Percentiles rank a stretch among this genome's conserved stretches.
These are phyloP conservation scores for Drosophila rufa DNA, from an alignment of 1,140 invertebrate species.

Conservation along the genomic window DNA sequence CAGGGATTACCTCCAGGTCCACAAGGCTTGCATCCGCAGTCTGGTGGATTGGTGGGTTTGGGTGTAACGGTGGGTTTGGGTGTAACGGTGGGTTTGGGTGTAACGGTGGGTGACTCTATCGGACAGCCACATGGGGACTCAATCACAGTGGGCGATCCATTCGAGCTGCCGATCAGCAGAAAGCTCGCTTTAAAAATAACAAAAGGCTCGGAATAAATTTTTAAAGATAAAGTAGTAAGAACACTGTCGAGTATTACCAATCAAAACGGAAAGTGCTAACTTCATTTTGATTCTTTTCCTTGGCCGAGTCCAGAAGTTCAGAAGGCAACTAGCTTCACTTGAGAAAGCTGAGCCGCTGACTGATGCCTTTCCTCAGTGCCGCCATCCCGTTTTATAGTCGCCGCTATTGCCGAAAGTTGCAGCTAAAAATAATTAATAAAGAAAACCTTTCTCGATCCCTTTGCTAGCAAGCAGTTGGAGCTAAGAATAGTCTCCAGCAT, in stretches of 20 bases:
- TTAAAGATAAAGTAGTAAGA: not conserved
- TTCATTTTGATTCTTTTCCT: conserved; percentile 19
- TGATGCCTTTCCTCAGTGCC: conserved; percentile 20
- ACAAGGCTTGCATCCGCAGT: conserved; percentile 15
- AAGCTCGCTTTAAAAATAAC: not conserved
- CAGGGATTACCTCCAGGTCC: conserved; percentile 49
- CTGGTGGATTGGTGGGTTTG: not conserved
- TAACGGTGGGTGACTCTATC: not conserved
- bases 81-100: too few species aligned
- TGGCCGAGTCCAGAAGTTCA: not conserved
- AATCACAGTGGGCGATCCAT: not conserved
- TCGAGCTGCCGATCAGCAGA: conserved; percentile 14
- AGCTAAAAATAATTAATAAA: conserved; percentile 17
- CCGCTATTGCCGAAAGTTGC: not conserved
- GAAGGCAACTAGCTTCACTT: conserved; percentile 7
- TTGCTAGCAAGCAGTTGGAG: not conserved
- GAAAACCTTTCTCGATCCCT: not conserved
- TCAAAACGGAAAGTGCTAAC: conserved; percentile 7
- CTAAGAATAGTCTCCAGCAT: not conserved
- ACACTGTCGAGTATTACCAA: conserved; percentile 19
- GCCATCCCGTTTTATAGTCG: conserved; percentile 25
- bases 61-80: not conserved
- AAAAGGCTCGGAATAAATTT: not conserved
- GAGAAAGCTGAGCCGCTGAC: conserved; percentile 11
- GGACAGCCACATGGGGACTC: not conserved